Evolutionary conservation across 1,140 invertebrate species (phyloP).

Genomic region (Platyura marginata): DNA sequence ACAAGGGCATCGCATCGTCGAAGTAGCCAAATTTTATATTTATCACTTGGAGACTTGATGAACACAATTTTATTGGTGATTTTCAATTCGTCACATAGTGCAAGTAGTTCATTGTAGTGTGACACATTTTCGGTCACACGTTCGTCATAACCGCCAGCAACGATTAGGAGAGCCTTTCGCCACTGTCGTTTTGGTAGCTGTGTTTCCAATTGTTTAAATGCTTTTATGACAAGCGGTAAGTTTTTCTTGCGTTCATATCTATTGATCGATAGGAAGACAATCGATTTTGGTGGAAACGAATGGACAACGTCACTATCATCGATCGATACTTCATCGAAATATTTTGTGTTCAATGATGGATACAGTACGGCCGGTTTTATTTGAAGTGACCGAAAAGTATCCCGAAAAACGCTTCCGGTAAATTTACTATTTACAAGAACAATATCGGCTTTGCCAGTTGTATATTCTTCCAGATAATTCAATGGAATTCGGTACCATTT

Average conservation of each 20-base stretch:
- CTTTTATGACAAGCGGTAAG: slow-evolving; percentile 61
- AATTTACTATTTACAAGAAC: slow-evolving; percentile 93
- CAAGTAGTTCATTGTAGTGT: slow-evolving; percentile 60
- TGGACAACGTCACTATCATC: slow-evolving; percentile 19
- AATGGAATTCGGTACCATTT: slow-evolving; percentile 71
- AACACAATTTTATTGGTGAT: neutral
- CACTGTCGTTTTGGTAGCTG: slow-evolving; percentile 33
- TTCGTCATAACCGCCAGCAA: slow-evolving; percentile 94
- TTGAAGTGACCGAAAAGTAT: slow-evolving; percentile 60
- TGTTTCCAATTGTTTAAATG: slow-evolving; percentile 47
- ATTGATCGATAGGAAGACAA: slow-evolving; percentile 86
- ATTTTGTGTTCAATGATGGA: slow-evolving; percentile 75
- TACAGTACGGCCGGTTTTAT: slow-evolving; percentile 69
- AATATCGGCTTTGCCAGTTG: slow-evolving; percentile 68
- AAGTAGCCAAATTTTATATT: slow-evolving; percentile 65
- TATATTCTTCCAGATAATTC: slow-evolving; percentile 81
- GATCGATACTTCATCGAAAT: slow-evolving; percentile 39
- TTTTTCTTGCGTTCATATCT: slow-evolving; percentile 97
- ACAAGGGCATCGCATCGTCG: slow-evolving; percentile 56
- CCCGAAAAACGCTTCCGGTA: slow-evolving; percentile 63
- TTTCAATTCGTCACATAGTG: neutral
- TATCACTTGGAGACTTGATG: slow-evolving; percentile 70
- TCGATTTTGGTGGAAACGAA: slow-evolving; percentile 27
- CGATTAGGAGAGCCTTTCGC: slow-evolving; percentile 59
- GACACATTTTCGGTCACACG: slow-evolving; percentile 77